Base-by-base conservation (phyloP, 2,888 invertebrate genomes). In the Drosophila borborema region DNA sequence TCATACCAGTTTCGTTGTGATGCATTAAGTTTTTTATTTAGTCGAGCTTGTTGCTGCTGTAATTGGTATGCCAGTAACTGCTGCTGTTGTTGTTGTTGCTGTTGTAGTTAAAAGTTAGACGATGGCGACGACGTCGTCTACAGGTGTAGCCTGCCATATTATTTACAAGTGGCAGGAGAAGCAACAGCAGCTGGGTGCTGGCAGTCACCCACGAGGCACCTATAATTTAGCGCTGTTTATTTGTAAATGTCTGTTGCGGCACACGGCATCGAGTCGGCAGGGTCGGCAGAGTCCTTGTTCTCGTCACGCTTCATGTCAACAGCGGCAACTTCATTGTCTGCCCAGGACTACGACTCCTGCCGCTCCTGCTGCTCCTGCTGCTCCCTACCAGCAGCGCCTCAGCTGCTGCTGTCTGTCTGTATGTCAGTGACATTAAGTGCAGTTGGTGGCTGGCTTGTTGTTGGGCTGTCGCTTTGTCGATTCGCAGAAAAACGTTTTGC, bases 221-320 rank as follows among this genome's bases (percentile, higher is more conserved):
- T 86, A 88, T 90, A 89, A 89, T 89, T 90, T 89, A 83, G 78
- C 81, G 75, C 77, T 85, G 85, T 90, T 89, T 90, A 90, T 88
- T 89, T 86, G 86, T 86, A 86, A 84, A 89, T 89, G 88, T 83
- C 88, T 89, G 85, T 78, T 76, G 74, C 62, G 81, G 72, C 18
- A 64, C 51, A 64, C 55, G 31, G 80, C 69, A 82, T 84, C 74
- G 34, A 74, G 81, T 81, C 72, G 70, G 70, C 77, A 71, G 77
- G 72, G 46, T 71, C 45, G 28, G 28, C 56, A 20, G 66, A 28
- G 66, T 71, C 59, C 71, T 75, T 74, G 74, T 77, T 53, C 68
- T 72, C 80, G 82, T 82, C 82, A 82, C 82, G 82, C 80, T 82
- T 85, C 85, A 82, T 68, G 82, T 85, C 82, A 82, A 85, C 85